Evolutionary conservation across 1,140 invertebrate species (phyloP), one percentile per base, ranked within the genome.

Genomic region (Coptotermes formosanus): DNA sequence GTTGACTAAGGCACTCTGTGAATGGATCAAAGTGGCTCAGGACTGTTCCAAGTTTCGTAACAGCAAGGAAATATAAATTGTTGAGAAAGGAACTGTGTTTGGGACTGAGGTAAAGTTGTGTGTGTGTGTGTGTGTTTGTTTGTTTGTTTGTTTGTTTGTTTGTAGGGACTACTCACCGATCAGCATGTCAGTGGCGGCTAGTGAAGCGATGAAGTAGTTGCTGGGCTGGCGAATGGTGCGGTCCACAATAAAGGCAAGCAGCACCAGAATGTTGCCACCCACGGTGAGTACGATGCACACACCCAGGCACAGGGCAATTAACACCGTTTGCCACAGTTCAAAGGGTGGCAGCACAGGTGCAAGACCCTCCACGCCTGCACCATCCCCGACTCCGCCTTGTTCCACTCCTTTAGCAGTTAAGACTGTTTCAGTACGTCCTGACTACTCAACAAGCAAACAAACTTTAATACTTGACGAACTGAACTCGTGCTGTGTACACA

Each of bases 181-280:
- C 86, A 99, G 94, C 92, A 99, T 95, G 92, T 99, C 99, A 21
- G 98, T 99, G 52, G 98, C 97, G 43, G 99, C 99, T 81, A 99
- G 93, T 0, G 98, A 99, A 7, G 98, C 98, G 85, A 99, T 99
- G 92, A 99, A 99, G 92, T 99, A 99, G 92, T 99, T 99, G 90
- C 97, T 99, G 4, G 99, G 99, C 89, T 99, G 98, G 82, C 99
- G 94, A 89, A 99, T 99, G 86, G 96, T 96, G 86, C 98, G 93
- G 91, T 99, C 99, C 44, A 99, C 96, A 85, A 99, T 96, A 92
- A 99, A 99, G 43, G 98, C 97, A 59, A 99, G 91, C 43, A 99
- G 93, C 52, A 99, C 99, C 25, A 99, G 94, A 82, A 99, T 96
- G 90, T 99, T 99, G 64, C 99, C 99, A 87, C 96, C 95, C 25